A percentile compares a stretch with the other conserved stretches of the same genome.
Conservation (phyloP, 2,113 vertebrate genomes). For the Polypterus senegalus region DNA sequence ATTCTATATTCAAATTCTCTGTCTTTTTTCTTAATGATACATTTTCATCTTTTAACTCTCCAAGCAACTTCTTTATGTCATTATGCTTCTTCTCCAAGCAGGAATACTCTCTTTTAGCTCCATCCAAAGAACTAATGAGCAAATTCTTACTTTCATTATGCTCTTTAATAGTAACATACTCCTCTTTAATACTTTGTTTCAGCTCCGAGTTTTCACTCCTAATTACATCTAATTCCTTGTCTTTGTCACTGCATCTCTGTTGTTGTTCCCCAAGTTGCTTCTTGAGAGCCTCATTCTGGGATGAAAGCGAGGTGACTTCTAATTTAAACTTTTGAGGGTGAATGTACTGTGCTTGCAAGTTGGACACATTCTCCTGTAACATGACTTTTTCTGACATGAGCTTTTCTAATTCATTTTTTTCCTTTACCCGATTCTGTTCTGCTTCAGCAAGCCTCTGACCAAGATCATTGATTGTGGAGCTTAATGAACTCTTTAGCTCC, state of each 20-base stretch:
- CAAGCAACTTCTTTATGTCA: conserved; percentile 44
- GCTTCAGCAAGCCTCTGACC: conserved; percentile 66
- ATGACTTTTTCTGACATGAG: conserved; percentile 50
- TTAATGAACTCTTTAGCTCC: conserved; percentile 58
- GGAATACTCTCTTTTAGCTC: conserved; percentile 47
- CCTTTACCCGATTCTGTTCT: conserved; percentile 51
- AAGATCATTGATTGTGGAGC: conserved; percentile 53
- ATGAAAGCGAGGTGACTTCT: conserved; percentile 46
- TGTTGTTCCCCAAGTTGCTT: conserved; percentile 50
- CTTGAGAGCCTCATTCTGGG: conserved; percentile 41
- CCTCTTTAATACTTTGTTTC: conserved; percentile 45
- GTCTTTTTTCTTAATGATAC: conserved; percentile 51
- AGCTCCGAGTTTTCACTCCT: conserved; percentile 48
- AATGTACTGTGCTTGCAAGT: conserved; percentile 42
- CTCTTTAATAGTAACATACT: conserved; percentile 54
- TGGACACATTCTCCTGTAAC: conserved; percentile 47
- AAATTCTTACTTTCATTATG: conserved; percentile 52
- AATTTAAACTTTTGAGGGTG: conserved; percentile 51
- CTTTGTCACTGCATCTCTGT: conserved; percentile 44
- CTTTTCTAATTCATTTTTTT: conserved; percentile 57
- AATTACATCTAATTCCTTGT: conserved; percentile 41
- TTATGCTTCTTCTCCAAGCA: conserved; percentile 48
- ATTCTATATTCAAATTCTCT: conserved; percentile 40
- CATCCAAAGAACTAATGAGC: conserved; percentile 52
- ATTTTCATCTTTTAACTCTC: conserved; percentile 60